Percentiles rank a stretch among this genome's conserved stretches.
These are phyloP conservation scores for Rhagonycha lutea DNA, from an alignment of 2,888 invertebrate species.

Conservation along the genomic window DNA sequence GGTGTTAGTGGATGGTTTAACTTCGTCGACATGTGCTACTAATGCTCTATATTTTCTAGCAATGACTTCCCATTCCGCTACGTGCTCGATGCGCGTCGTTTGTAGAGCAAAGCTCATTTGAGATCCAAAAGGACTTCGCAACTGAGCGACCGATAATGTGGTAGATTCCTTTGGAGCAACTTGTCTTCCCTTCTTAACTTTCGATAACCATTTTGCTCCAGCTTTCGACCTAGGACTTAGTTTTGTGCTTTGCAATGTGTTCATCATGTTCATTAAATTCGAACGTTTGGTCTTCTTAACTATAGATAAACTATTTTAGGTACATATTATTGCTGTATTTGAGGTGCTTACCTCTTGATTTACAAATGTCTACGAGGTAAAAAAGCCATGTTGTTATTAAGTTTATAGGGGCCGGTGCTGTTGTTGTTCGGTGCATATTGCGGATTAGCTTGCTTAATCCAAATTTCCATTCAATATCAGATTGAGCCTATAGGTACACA, in stretches of 20 bases:
- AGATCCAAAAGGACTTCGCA: slow-evolving; percentile 84
- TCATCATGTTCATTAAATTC: slow-evolving; percentile 83
- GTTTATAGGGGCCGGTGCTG: slow-evolving; percentile 97
- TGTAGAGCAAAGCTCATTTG: slow-evolving; percentile 80
- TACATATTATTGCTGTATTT: background rate
- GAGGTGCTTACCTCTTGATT: slow-evolving; percentile 53
- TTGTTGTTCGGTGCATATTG: slow-evolving; percentile 97
- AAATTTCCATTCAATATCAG: slow-evolving; percentile 99
- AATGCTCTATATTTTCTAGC: slow-evolving; percentile 86
- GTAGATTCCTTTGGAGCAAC: slow-evolving; percentile 81
- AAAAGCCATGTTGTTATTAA: slow-evolving; percentile 93
- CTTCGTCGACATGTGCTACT: slow-evolving; percentile 65
- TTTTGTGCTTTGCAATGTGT: slow-evolving; percentile 67
- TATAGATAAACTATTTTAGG: background rate
- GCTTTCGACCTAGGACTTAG: slow-evolving; percentile 85
- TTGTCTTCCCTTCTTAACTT: slow-evolving; percentile 80
- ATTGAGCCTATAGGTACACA: slow-evolving; percentile 79
- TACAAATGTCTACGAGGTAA: slow-evolving; percentile 81
- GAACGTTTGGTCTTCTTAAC: slow-evolving; percentile 66
- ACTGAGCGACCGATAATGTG: slow-evolving; percentile 76
- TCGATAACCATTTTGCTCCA: slow-evolving; percentile 86
- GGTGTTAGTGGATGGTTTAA: slow-evolving; percentile 51
- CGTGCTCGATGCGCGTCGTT: slow-evolving; percentile 81
- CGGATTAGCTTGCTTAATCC: slow-evolving; percentile 97
- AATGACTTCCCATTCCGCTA: slow-evolving; percentile 89